Evolutionary conservation across 2,797 vertebrate genomes (phyloP).

Genomic region (Gymnothorax reevesii): DNA sequence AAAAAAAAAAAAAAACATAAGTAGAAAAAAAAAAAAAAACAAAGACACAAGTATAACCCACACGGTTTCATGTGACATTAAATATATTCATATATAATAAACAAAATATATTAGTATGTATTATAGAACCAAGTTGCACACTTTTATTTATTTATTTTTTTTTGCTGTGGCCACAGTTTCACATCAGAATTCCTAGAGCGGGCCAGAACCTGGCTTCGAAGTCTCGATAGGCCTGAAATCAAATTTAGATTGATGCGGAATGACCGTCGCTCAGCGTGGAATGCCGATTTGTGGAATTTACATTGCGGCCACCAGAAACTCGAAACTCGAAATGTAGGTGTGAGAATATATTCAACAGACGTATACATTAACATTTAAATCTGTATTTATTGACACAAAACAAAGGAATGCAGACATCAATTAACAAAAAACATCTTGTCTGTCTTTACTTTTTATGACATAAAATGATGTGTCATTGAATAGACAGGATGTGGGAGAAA

Average conservation of each 20-base stretch:
- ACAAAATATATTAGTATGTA: conserved; percentile 99
- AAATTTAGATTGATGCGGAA: conserved; percentile 48
- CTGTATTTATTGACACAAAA: conserved; percentile 11
- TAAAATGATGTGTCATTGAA: background rate
- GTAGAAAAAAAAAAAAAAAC: conserved; percentile 43
- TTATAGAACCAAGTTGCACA: conserved; percentile 88
- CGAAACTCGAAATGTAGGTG: conserved; percentile 29
- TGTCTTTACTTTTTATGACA: background rate
- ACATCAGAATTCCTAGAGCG: conserved; percentile 86
- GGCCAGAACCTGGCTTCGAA: conserved; percentile 69
- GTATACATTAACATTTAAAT: conserved; percentile 24
- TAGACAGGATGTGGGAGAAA: background rate
- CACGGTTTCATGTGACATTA: conserved; percentile 92
- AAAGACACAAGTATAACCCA: conserved; percentile 81
- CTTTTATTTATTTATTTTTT: conserved; percentile 40
- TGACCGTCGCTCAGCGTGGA: conserved; percentile 53
- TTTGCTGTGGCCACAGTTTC: conserved; percentile 83
- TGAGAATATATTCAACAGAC: conserved; percentile 28
- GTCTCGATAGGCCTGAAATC: conserved; percentile 55
- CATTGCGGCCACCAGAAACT: background rate
- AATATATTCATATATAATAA: conserved; percentile 99
- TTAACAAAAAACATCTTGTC: conserved; percentile 5
- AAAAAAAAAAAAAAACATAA: conserved; percentile 60
- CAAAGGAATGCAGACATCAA: background rate
- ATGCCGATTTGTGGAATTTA: conserved; percentile 47